Base-by-base conservation (phyloP, 2,888 invertebrate species). In the Eristalis arbustorum region DNA sequence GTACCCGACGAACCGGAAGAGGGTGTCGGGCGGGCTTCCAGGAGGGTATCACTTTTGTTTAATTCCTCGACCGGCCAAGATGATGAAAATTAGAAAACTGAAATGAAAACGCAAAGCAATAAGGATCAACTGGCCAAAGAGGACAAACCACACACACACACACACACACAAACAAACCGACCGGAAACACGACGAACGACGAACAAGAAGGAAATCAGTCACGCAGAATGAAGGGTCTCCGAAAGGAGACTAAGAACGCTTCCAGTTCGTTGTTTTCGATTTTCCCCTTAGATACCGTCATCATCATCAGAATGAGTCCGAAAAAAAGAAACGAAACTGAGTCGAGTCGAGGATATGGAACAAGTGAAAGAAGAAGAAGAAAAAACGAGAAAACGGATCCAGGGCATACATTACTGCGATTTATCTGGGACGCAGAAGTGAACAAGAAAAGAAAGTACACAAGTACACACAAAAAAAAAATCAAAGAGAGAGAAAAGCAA, bases 401-500 rank as follows among this genome's bases (percentile, higher is more conserved):
- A 49, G 76, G 84, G 76, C 76, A 77, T 84, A 84, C 76, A 81
- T 84, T 84, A 84, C 81, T 71, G 81, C 81, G 81, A 84, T 81
- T 81, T 81, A 84, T 85, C 64, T 63, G 69, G 76, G 76, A 68
- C 72, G 67, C 62, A 69, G 68, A 67, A 77, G 66, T 31, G 62
- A 37, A 64, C 42, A 61, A 68, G 67, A 59, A 31, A 28, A 62
- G 31, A 62, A 18, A 62, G 28, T 14, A 28, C 3, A 62, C 31
- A 62, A 14, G 31, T 31, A 31, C 31, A 31, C 31, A 37, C 14
- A 5, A 37, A 22, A 67, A 18, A 63, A 61, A 42, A 42, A 1
- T 6, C 5, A 14, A 1, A 40, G 13, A 40, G n/a, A 68, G 1
- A 57, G 11, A 18, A n/a, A 18, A 1, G 28, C 25, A 61, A 64